Base-by-base conservation (phyloP, 2,797 vertebrate species). In the Peromyscus aztecus region DNA sequence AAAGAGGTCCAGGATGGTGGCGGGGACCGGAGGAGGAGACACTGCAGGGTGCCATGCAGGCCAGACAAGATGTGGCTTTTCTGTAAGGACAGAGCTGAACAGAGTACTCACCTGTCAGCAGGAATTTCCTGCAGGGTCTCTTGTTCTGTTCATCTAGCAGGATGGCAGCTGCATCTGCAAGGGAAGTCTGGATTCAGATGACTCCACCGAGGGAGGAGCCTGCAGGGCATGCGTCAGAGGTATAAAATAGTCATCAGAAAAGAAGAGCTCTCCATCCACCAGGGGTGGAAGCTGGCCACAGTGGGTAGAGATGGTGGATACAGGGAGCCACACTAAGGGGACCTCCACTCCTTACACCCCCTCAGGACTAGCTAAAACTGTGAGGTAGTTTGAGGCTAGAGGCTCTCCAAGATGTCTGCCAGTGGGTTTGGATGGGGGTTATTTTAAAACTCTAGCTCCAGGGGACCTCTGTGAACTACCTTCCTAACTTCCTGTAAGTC, bases 51-150 rank as follows among this genome's bases (percentile, higher is more conserved):
- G 4, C 21, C 13, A n/a, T 17, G 16, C 37, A 81, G 46, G 78
- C 40, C 63, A 37, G 2, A 1, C 1, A 16, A 91, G 80, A 24
- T 73, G n/a, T 3, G 87, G 83, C n/a, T 19, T 19, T 76, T 73
- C 84, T 69, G 63, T 19, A 14, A 57, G 37, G 40, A 27, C 29
- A 0, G 31, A 69, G 34, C 14, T 9, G 46, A 40, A 34, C 9
- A 83, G 84, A 31, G 17, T 4, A 5, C 46, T 37, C 63, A 99
- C 99, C 99, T 97, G 99, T 99, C 96, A 99, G 99, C 37, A 99
- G 98, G 97, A 99, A 99, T 97, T 99, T 99, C 97, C 99, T 98
- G 97, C 99, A 99, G 0, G 99, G 99, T 90, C 99, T 99, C 97
- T 99, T 99, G 95, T 98, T 98, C 97, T 99, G 99, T 88, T 99